phyloP scores from a whole-genome alignment of 1,140 invertebrate species.

The Oreohelix idahoensis region DNA sequence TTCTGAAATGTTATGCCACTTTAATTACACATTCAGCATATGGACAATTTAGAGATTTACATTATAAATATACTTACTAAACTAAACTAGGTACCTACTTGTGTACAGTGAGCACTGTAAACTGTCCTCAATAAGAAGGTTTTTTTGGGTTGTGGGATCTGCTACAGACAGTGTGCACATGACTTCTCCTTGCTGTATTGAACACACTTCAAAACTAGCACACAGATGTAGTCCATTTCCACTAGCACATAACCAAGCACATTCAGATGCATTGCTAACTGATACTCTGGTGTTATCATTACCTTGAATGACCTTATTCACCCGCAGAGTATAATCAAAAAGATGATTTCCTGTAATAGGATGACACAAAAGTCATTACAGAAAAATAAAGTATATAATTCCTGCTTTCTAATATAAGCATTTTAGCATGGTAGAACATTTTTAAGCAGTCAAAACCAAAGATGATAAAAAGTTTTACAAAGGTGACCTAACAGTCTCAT shows the following conservation, averaged over 20 bases:
- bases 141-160: background rate
- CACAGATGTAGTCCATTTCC: background rate
- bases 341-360: constrained; percentile 10
- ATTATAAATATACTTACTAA: too few relatives aligned
- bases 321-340: background rate
- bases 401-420: too few relatives aligned
- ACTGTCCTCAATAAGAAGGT: background rate
- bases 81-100: background rate
- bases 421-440: too few relatives aligned
- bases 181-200: background rate
- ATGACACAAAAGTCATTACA: too few relatives aligned
- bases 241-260: background rate
- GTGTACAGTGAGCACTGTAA: background rate
- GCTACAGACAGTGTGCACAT: background rate
- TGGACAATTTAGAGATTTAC: too few relatives aligned
- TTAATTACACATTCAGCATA: too few relatives aligned
- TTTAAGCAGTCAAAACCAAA: too few relatives aligned
- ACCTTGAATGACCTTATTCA: background rate
- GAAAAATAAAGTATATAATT: too few relatives aligned
- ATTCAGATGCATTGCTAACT: background rate
- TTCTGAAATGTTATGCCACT: too few relatives aligned
- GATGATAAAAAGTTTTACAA: too few relatives aligned
- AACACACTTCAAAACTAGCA: background rate
- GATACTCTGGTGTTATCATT: background rate
- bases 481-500: too few relatives aligned